Evolutionary conservation across 92 coral and sea anemone species (phyloP).

Genomic region (Palythoa grandis): DNA sequence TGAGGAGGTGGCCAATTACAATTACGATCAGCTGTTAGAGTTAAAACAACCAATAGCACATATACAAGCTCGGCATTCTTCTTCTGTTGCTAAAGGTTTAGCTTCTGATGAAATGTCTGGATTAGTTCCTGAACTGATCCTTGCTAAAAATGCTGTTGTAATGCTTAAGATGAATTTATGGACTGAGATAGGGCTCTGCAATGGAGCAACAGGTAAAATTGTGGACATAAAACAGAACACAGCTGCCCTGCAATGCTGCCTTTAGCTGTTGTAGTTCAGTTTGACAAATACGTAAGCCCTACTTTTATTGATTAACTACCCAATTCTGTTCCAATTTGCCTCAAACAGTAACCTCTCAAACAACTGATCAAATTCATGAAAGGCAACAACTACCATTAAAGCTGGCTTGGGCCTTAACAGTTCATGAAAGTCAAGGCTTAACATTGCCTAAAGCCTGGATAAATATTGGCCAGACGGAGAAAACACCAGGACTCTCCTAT

Average conservation of each 20-base stretch:
- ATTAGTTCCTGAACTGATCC: constrained; percentile 47
- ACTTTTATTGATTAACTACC: constrained; percentile 49
- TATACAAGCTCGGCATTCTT: constrained; percentile 51
- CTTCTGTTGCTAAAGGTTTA: constrained; percentile 47
- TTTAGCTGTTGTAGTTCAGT: constrained; percentile 58
- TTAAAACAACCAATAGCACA: constrained; percentile 47
- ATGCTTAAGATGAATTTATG: constrained; percentile 70
- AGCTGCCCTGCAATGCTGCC: constrained; percentile 54
- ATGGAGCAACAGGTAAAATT: constrained; percentile 64
- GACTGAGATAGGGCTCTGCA: constrained; percentile 57
- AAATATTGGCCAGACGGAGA: constrained; percentile 49
- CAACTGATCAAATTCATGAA: constrained; percentile 51
- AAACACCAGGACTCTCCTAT: constrained; percentile 56
- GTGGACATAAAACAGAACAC: constrained; percentile 51
- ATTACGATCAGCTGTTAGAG: constrained; percentile 38
- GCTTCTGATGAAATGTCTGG: constrained; percentile 60
- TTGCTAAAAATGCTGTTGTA: constrained; percentile 50
- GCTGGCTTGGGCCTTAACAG: constrained; percentile 58
- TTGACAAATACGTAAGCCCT: constrained; percentile 58
- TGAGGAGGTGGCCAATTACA: constrained; percentile 38
- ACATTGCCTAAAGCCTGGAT: constrained; percentile 61
- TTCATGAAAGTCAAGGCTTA: constrained; percentile 62
- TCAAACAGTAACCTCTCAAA: constrained; percentile 46
- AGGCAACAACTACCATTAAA: constrained; percentile 66
- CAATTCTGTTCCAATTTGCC: constrained; percentile 57